Conservation (phyloP, 2,888 invertebrate genomes). For the Drosophila engyochracea region DNA sequence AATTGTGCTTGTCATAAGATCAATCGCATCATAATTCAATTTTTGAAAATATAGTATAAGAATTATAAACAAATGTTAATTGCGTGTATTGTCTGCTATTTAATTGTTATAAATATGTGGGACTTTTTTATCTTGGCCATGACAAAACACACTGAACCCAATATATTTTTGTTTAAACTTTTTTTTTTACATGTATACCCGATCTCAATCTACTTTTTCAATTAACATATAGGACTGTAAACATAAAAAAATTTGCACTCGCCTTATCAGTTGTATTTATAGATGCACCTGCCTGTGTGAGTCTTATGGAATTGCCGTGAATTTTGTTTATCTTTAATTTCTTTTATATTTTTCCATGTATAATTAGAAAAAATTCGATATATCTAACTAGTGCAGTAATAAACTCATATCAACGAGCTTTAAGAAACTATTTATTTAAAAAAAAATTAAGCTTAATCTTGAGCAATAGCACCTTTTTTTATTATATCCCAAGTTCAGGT, state of each 20-base stretch:
- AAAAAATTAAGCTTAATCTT: background rate
- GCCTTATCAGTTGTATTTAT: constrained; percentile 41
- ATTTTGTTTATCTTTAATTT: constrained; percentile 6
- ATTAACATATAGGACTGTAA: constrained; percentile 41
- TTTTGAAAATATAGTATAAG: background rate
- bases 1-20: constrained; percentile 4
- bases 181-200: constrained; percentile 33
- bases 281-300: constrained; percentile 15
- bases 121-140: constrained; percentile 17
- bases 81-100: background rate
- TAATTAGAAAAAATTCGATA: background rate
- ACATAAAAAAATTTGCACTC: constrained; percentile 28
- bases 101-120: background rate
- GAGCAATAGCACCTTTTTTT: background rate
- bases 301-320: constrained; percentile 5
- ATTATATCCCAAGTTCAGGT: background rate
- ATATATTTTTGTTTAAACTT: constrained; percentile 30
- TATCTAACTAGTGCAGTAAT: background rate
- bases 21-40: background rate
- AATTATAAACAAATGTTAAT: background rate
- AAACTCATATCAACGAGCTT: background rate
- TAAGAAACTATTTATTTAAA: background rate
- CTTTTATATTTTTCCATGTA: too few relatives aligned
- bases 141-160: constrained; percentile 27
- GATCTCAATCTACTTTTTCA: constrained; percentile 42